A percentile compares a stretch with the other conserved stretches of the same genome.
Evolutionary conservation across 2,797 vertebrate genomes (phyloP).

Genomic region (Sebastolobus altivelis): DNA sequence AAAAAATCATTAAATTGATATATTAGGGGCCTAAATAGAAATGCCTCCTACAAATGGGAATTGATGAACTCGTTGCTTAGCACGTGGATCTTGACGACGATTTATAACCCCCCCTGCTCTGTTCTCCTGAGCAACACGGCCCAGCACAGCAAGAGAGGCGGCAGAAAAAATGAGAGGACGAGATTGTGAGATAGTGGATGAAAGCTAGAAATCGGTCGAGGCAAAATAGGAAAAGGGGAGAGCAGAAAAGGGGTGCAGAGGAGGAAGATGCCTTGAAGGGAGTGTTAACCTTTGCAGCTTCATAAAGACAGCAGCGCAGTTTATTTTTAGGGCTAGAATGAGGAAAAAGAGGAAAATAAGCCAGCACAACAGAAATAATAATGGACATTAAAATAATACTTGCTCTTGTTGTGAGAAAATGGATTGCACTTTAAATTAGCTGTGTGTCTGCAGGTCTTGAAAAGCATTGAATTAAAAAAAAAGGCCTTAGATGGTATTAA

Average conservation of each 20-base stretch:
- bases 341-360: slow-evolving; percentile 26
- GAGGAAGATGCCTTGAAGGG: slow-evolving; percentile 73
- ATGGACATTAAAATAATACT: background rate
- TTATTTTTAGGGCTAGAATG: slow-evolving; percentile 66
- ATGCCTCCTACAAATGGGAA: slow-evolving; percentile 85
- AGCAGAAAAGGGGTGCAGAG: slow-evolving; percentile 31
- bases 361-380: slow-evolving; percentile 1
- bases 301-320: slow-evolving; percentile 50
- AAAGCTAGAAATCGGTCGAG: slow-evolving; percentile 43
- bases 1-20: slow-evolving; percentile 85
- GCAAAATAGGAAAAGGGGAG: slow-evolving; percentile 39
- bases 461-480: background rate
- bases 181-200: slow-evolving; percentile 59
- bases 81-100: slow-evolving; percentile 67
- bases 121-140: slow-evolving; percentile 74
- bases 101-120: slow-evolving; percentile 59
- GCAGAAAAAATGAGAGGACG: slow-evolving; percentile 26
- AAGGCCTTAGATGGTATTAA: background rate
- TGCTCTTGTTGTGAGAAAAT: slow-evolving; percentile 6
- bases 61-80: slow-evolving; percentile 85
- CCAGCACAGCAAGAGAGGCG: slow-evolving; percentile 54
- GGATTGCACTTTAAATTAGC: background rate
- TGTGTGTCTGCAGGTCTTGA: background rate
- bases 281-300: slow-evolving; percentile 81
- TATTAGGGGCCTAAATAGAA: slow-evolving; percentile 87